Percentiles rank a stretch among this genome's conserved stretches.
Evolutionary conservation across 2,113 vertebrate genomes (phyloP).

Genomic region (Platycercus adscitus): DNA sequence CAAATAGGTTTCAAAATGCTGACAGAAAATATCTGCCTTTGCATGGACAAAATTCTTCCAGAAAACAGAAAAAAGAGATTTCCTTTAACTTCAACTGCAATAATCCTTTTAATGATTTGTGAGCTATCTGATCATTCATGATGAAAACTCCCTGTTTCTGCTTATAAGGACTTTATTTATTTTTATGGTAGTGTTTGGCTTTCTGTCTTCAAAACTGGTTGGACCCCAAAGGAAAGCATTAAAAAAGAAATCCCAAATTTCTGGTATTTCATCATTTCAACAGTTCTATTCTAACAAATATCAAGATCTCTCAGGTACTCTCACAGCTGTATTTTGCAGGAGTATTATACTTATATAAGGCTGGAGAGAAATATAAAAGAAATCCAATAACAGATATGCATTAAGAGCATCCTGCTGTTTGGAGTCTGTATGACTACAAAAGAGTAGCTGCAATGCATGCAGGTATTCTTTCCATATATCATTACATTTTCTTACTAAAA

Average conservation of each 20-base stretch:
- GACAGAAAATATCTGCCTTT: constrained; percentile 10
- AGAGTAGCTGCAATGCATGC: neutral
- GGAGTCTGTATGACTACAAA: neutral
- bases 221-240: neutral
- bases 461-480: neutral
- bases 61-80: constrained; percentile 18
- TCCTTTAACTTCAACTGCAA: constrained; percentile 10
- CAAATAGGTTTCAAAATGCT: constrained; percentile 5
- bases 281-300: neutral
- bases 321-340: neutral
- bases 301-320: neutral
- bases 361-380: neutral
- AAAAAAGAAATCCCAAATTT: constrained; percentile 19
- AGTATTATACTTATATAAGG: neutral
- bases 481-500: neutral
- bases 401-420: neutral
- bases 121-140: neutral
- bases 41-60: neutral
- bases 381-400: neutral
- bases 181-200: neutral
- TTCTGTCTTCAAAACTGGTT: neutral
- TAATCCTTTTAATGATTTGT: constrained; percentile 30
- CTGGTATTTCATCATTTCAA: neutral
- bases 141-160: constrained; percentile 23
- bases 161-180: constrained; percentile 41